phyloP scores from a whole-genome alignment of 2,113 vertebrate species.

The Chauna torquata region DNA sequence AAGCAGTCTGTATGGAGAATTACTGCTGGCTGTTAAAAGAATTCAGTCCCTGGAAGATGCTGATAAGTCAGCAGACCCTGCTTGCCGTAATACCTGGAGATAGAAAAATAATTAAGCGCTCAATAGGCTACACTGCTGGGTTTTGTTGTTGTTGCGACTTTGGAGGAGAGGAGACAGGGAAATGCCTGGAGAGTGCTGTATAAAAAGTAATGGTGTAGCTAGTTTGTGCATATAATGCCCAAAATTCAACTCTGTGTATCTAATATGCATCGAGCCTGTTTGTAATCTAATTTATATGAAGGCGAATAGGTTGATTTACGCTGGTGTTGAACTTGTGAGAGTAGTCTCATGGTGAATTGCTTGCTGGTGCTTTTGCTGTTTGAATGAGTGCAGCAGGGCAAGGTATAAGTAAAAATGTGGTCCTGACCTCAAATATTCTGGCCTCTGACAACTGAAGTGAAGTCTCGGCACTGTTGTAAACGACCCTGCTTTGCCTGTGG shows the following conservation, averaged over 20 bases:
- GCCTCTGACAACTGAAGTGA: neutral
- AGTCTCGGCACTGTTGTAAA: neutral
- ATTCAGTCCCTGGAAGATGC: constrained; percentile 5
- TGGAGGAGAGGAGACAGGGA: neutral
- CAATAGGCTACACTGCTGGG: neutral
- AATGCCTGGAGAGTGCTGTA: neutral
- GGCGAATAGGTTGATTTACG: neutral
- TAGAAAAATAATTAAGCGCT: constrained; percentile 31
- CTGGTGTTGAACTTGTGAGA: neutral
- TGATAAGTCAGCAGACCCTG: constrained; percentile 20
- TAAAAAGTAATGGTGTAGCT: neutral
- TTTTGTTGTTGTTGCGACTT: neutral
- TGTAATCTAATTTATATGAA: neutral
- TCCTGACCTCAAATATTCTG: neutral
- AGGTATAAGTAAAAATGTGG: neutral
- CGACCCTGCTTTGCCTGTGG: neutral
- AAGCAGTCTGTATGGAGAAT: neutral
- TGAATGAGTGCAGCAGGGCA: neutral
- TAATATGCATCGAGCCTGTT: accelerated
- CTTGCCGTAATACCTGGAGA: neutral
- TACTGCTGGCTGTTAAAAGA: neutral
- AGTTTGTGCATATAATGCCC: neutral
- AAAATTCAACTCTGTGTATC: neutral
- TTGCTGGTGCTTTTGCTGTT: neutral
- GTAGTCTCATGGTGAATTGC: neutral